These are phyloP conservation scores for Cyclophora punctaria DNA, from an alignment of 2,888 invertebrate species.

Conservation along the genomic window DNA sequence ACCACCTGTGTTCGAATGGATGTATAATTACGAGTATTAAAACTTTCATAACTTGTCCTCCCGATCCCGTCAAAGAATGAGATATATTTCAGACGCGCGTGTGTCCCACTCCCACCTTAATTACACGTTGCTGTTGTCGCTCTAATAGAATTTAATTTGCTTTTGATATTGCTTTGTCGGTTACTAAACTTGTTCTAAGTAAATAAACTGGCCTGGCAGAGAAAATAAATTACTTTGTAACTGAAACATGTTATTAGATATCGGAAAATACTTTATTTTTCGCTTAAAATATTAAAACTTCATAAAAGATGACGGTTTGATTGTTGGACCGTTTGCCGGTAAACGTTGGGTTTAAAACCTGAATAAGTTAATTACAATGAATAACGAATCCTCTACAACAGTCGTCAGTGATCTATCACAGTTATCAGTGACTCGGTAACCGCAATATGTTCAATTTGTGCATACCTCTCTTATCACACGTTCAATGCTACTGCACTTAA, in stretches of 20 bases:
- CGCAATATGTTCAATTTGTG: constrained; percentile 26
- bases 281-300: no score
- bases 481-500: constrained; percentile 56
- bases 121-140: constrained; percentile 55
- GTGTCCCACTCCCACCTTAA: constrained; percentile 58
- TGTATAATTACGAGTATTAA: constrained; percentile 56
- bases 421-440: constrained; percentile 16
- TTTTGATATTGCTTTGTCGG: constrained; percentile 27
- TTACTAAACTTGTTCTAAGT: constrained; percentile 34
- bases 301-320: no score
- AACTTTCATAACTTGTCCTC: constrained; percentile 55
- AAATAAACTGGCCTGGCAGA: constrained; percentile 1
- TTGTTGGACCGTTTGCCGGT: no score
- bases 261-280: no score
- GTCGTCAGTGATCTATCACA: no score
- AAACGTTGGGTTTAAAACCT: no score
- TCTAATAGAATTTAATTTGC: constrained; percentile 68
- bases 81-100: constrained; percentile 58
- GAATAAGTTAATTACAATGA: no score
- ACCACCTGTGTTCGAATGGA: background rate
- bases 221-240: background rate
- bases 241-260: no score
- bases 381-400: no score
- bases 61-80: constrained; percentile 50
- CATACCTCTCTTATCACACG: constrained; percentile 35